Conservation (phyloP, 2,888 invertebrate species). For the Hirtodrosophila trivittata region DNA sequence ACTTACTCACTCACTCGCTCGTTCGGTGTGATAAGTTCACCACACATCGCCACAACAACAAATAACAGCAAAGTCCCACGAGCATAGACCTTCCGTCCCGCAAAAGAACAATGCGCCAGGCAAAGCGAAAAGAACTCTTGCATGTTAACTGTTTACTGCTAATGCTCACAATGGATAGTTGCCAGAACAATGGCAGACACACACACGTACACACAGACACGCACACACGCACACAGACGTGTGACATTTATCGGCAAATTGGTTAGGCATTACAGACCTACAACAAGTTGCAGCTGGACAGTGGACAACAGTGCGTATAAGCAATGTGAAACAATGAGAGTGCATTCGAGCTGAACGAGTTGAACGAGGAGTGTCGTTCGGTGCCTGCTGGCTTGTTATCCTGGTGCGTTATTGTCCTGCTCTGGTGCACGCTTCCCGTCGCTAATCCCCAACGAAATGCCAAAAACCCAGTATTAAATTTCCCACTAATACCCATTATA, state of each 20-base stretch:
- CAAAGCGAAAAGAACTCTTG: constrained; percentile 16
- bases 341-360: constrained; percentile 35
- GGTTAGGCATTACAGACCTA: constrained; percentile 39
- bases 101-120: constrained; percentile 55
- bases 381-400: neutral
- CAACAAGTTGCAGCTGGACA: constrained; percentile 62
- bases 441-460: neutral
- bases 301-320: constrained; percentile 42
- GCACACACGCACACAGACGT: constrained; percentile 4
- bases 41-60: constrained; percentile 34
- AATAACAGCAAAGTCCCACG: constrained; percentile 16
- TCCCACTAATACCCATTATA: constrained; percentile 32
- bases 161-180: constrained; percentile 44
- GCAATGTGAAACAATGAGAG: constrained; percentile 38
- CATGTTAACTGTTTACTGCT: constrained; percentile 54
- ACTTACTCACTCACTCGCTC: constrained; percentile 28
- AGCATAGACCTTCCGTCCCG: constrained; percentile 12
- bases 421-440: neutral
- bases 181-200: constrained; percentile 31
- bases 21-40: constrained; percentile 47
- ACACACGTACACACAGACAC: constrained; percentile 12
- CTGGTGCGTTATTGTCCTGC: constrained; percentile 23
- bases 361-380: too few relatives aligned
- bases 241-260: constrained; percentile 51
- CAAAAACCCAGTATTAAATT: constrained; percentile 56